phyloP scores from a whole-genome alignment of 2,113 vertebrate genomes.

The Silurus asotus region DNA sequence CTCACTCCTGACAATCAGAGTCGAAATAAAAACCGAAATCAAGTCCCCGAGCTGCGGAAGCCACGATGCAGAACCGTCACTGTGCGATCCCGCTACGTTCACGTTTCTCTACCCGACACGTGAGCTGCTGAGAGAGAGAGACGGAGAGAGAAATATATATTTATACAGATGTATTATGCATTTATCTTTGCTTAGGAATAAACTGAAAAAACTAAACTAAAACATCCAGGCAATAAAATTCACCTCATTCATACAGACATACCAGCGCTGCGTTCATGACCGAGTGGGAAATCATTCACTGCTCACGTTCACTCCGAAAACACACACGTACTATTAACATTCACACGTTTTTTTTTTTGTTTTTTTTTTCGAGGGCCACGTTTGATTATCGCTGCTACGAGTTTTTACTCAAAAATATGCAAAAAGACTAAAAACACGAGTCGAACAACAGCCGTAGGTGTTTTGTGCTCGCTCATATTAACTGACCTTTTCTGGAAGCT shows the following conservation, averaged over 20 bases:
- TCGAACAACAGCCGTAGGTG: background rate
- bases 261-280: constrained; percentile 38
- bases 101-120: constrained; percentile 29
- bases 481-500: background rate
- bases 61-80: constrained; percentile 29
- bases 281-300: background rate
- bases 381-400: background rate
- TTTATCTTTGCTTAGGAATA: constrained; percentile 48
- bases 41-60: background rate
- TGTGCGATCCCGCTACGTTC: constrained; percentile 31
- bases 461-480: background rate
- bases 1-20: constrained; percentile 39
- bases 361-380: background rate
- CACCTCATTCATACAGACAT: constrained; percentile 18
- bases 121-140: constrained; percentile 3
- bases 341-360: background rate
- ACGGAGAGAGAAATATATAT: constrained; percentile 32
- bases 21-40: constrained; percentile 7
- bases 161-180: constrained; percentile 33
- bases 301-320: background rate
- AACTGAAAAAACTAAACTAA: constrained; percentile 19
- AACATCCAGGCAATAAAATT: constrained; percentile 51
- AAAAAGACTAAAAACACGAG: background rate
- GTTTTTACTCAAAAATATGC: background rate
- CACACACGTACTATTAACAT: no score